Conservation (phyloP, 2,888 invertebrate genomes). For the Hirtodrosophila histrioides region DNA sequence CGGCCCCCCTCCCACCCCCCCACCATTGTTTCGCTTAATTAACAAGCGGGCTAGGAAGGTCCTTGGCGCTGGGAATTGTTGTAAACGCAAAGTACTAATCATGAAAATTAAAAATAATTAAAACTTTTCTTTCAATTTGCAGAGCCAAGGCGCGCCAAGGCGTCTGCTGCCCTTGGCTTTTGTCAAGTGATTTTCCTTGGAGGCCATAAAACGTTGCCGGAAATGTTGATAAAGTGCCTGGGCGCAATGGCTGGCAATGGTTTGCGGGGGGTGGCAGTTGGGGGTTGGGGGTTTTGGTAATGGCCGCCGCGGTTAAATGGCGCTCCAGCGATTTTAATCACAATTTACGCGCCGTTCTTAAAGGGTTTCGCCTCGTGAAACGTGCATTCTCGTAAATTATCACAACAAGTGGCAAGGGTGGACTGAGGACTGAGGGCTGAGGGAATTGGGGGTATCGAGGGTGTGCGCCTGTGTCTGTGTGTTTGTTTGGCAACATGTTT, state of each 20-base stretch:
- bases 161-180: constrained; percentile 27
- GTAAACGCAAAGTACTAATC: constrained; percentile 81
- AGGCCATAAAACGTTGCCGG: constrained; percentile 66
- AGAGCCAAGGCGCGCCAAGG: constrained; percentile 12
- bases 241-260: constrained; percentile 39
- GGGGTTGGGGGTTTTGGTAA: constrained; percentile 47
- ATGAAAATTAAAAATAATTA: constrained; percentile 83
- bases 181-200: constrained; percentile 65
- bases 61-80: constrained; percentile 28
- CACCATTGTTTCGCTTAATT: constrained; percentile 82
- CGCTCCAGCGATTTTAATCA: constrained; percentile 78
- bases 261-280: neutral
- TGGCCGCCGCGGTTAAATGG: constrained; percentile 81
- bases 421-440: neutral
- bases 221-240: constrained; percentile 69
- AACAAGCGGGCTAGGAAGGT: constrained; percentile 58
- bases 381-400: constrained; percentile 60
- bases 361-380: constrained; percentile 53
- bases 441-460: neutral
- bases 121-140: constrained; percentile 79
- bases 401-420: constrained; percentile 37
- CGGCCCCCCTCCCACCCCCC: no score
- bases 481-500: constrained; percentile 46
- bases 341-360: constrained; percentile 67
- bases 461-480: neutral